These are phyloP conservation scores for Rattus rattus DNA, from an alignment of 2,113 vertebrate species.

Conservation along the genomic window DNA sequence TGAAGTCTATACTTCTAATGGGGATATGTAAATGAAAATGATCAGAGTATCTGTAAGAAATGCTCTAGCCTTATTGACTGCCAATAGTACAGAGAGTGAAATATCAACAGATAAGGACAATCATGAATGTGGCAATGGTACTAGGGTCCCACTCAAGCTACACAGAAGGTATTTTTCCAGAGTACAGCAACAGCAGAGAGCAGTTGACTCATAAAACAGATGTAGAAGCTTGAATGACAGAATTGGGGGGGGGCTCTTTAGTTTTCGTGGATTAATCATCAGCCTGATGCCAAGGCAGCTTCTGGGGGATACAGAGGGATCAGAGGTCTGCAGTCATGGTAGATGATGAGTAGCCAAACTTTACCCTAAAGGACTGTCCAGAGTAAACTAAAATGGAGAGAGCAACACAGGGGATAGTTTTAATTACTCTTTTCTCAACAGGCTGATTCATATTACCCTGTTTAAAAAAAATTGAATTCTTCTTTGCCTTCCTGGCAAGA, in stretches of 20 bases:
- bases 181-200: not conserved
- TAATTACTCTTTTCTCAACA: not conserved
- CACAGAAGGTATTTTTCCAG: not conserved
- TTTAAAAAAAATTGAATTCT: not conserved
- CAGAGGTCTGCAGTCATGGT: not conserved
- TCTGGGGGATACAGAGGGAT: not conserved
- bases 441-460: not conserved
- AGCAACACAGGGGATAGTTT: not conserved
- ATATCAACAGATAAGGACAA: not conserved
- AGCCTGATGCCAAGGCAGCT: not conserved
- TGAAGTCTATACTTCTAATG: not conserved
- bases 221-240: fast-evolving
- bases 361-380: not conserved
- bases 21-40: not conserved
- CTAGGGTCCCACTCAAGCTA: fast-evolving
- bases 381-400: not conserved
- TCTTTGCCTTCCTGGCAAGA: not conserved
- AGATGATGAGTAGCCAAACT: not conserved
- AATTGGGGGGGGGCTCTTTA: not conserved
- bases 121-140: not conserved
- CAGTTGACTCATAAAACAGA: fast-evolving
- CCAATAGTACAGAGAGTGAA: not conserved
- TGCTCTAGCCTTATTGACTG: not conserved
- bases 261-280: not conserved
- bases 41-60: not conserved